Percentiles rank a stretch among this genome's conserved stretches.
phyloP scores from a whole-genome alignment of 2,888 invertebrate species.

The Dryococelus australis region DNA sequence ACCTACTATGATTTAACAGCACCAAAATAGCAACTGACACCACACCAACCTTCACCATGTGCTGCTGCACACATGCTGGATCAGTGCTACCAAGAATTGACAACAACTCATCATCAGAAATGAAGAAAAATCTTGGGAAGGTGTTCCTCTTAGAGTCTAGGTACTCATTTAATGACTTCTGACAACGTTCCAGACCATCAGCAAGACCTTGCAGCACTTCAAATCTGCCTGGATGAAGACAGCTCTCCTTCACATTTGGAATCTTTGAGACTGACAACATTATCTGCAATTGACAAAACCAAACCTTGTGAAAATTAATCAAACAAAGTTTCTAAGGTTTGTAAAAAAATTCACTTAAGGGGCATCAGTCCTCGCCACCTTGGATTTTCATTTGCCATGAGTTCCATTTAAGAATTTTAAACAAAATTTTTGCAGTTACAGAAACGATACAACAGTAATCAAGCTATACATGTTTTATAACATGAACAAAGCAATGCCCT shows the following conservation, averaged over 20 bases:
- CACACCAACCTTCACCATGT: conserved; percentile 81
- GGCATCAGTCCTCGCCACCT: too few relatives aligned
- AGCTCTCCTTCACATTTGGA: conserved; percentile 81
- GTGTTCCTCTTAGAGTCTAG: conserved; percentile 85
- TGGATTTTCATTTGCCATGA: too few relatives aligned
- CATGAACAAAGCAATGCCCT: too few relatives aligned
- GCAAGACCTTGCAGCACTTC: conserved; percentile 78
- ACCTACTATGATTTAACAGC: neutral
- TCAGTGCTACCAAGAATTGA: conserved; percentile 89
- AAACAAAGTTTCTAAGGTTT: neutral
- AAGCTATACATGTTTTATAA: too few relatives aligned
- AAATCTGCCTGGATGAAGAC: conserved; percentile 75
- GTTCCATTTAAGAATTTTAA: too few relatives aligned
- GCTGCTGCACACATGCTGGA: conserved; percentile 85
- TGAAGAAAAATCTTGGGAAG: conserved; percentile 92
- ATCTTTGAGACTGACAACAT: conserved; percentile 86
- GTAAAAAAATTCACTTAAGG: neutral
- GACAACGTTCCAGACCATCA: conserved; percentile 83
- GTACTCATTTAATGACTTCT: conserved; percentile 91
- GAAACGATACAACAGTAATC: too few relatives aligned
- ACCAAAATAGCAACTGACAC: neutral
- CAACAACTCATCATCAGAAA: conserved; percentile 91
- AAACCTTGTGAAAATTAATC: neutral
- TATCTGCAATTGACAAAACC: conserved; percentile 34
- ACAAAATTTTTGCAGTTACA: too few relatives aligned